Base-by-base conservation (phyloP, 2,113 vertebrate species). In the Tapirus terrestris region DNA sequence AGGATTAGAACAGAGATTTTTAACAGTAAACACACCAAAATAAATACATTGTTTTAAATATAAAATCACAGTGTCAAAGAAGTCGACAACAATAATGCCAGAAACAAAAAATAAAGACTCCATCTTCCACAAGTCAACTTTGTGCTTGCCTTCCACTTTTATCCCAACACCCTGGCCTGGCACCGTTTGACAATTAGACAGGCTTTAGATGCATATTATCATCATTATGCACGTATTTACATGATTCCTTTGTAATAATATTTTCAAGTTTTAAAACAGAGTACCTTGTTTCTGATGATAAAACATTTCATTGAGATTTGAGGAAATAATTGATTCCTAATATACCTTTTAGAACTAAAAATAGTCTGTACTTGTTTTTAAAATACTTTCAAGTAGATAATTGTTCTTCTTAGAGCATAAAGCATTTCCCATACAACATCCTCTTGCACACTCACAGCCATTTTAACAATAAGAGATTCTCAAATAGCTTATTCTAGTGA, bases 401-500 rank as follows among this genome's bases (percentile, higher is more conserved):
- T 31, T 56, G 75, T 70, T 72, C 25, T 76, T 68, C 83, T 80
- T 43, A 75, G 63, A 89, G n/a, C 72, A 60, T 39, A 91, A 56
- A 75, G 68, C 79, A 17, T 36, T 94, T 92, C n/a, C 48, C 63
- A 51, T 27, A 53, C 92, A 91, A 83, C 8, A 43, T 88, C 95
- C 29, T 77, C 86, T 88, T 6, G 3, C 6, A 14, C 6, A 33
- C 70, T 97, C 89, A 87, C 43, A 79, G 82, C 39, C 70, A 77
- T 91, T 92, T 89, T 97, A 97, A 85, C 87, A 68, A 86, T 61
- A 97, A 97, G 86, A 91, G 61, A 93, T 33, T 98, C 85, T 96
- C 65, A 95, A 77, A 76, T 98, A 98, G 98, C 98, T 98, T 98
- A 98, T 98, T 97, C 81, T 68, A 70, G 18, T 31, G 61, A 93